Base-by-base conservation (phyloP, 2,888 invertebrate species). In the Magallana nippona region DNA sequence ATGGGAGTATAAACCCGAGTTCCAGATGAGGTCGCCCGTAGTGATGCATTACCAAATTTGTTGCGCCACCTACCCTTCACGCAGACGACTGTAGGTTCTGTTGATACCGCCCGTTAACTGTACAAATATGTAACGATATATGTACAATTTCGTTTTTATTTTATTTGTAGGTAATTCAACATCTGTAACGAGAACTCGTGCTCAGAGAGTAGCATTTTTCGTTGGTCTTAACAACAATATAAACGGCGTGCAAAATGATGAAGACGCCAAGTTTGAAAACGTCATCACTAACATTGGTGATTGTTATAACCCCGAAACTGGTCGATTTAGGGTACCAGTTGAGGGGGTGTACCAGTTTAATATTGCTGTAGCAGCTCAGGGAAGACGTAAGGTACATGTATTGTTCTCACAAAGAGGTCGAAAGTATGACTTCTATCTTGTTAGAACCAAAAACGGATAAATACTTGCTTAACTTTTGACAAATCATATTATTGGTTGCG, bases 331-430 rank as follows among this genome's bases (percentile, higher is more conserved):
- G 17, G 93, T 93, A 22, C 93, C 93, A 1, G 89, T 89, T 84
- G 91, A 91, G 83, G 94, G 93, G 55, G 92, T 92, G 2, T 94
- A 92, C 89, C 89, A 91, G 85, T 94, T 94, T 89, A 92, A 92
- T 79, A 91, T 93, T 56, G 92, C 93, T 57, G 91, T 94, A 10
- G 93, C 94, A 0, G 94, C 94, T 0, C 93, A 93, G 83, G 93
- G 93, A n/a, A 85, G 90, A 62, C 92, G 92, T 82, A 92, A 93
- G 93, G 94, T 94, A 27, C 27, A 27, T 27, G 27, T 27, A 89
- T 85, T 22, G 27, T 13, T 13, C 27, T 19, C 22, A 63, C 27
- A 44, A 44, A 10, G 44, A 44, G 44, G 44, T 5, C 44, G 44
- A 44, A 44, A 8, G 44, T 8, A 44, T 44, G 44, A 44, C 44